Base-by-base conservation (phyloP, 2,113 vertebrate species). In the Oncorhynchus masou region DNA sequence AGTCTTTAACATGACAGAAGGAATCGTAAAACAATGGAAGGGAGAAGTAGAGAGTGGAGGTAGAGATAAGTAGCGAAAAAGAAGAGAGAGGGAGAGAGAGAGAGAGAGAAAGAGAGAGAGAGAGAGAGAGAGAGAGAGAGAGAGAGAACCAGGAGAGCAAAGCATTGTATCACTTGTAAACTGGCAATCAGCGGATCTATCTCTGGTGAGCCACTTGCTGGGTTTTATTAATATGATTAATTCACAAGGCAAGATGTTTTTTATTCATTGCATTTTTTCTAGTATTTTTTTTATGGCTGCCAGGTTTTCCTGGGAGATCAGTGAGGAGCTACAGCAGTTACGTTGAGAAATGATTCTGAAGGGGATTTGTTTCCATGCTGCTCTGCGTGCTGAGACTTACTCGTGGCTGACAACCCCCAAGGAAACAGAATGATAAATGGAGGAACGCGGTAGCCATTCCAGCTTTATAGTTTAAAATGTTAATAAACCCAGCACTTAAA, bases 181-280 rank as follows among this genome's bases (percentile, higher is more conserved):
- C 27, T 13, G 62, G 16, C 71, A 45, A 45, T 45, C 39, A 81
- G 59, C n/a, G 72, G 74, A 79, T 77, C 68, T 51, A 25, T 68
- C 71, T 71, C 74, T 45, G 39, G 39, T 45, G 39, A 45, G 39
- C 9, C 39, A 45, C 39, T 45, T 64, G 66, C 79, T 76, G 82
- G 34, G 65, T 75, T 78, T 74, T 77, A 85, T 82, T 79, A 34
- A 79, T 76, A 81, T 77, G 74, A 82, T 79, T 77, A 73, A 77
- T 81, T 79, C 67, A 75, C 68, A 62, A 54, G 48, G 20, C 68
- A 57, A 77, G 68, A 60, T 65, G 39, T 74, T 45, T 79, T 77
- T 51, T n/a, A 76, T 75, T 74, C 57, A 60, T 68, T 20, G 2
- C 27, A 48, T n/a, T 20, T 27, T 31, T 19, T 34, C 12, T 22